phyloP scores from a whole-genome alignment of 2,113 vertebrate genomes.

The Rhinolophus sinicus region DNA sequence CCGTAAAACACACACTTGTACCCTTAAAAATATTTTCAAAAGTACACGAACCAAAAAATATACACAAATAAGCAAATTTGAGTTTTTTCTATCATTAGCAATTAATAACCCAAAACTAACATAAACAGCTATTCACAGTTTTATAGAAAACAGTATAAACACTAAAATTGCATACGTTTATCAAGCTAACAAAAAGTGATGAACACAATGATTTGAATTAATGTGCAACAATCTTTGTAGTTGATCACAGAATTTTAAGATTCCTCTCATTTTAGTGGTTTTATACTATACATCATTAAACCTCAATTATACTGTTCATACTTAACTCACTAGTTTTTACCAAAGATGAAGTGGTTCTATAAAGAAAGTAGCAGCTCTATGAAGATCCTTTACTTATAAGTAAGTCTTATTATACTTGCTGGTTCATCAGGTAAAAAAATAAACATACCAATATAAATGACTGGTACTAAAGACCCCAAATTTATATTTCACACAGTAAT shows the following conservation, averaged over 20 bases:
- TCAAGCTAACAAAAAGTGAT: background rate
- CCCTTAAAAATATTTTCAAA: constrained; percentile 13
- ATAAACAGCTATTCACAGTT: background rate
- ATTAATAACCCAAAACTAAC: background rate
- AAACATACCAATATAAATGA: background rate
- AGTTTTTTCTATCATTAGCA: background rate
- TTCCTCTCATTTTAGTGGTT: constrained; percentile 9
- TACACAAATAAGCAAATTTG: background rate
- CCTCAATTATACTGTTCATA: background rate
- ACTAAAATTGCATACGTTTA: background rate
- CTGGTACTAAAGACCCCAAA: background rate
- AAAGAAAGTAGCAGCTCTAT: background rate
- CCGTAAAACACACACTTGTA: background rate
- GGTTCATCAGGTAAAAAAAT: background rate
- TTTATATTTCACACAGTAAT: background rate
- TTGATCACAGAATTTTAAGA: background rate
- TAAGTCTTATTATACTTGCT: background rate
- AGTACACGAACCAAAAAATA: background rate
- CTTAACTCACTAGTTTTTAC: constrained; percentile 7
- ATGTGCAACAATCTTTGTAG: background rate
- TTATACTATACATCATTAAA: background rate
- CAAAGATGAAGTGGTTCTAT: background rate
- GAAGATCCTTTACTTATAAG: background rate
- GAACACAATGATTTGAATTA: background rate
- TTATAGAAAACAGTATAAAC: background rate